phyloP scores from a whole-genome alignment of 2,113 vertebrate genomes.

The Podiceps cristatus region DNA sequence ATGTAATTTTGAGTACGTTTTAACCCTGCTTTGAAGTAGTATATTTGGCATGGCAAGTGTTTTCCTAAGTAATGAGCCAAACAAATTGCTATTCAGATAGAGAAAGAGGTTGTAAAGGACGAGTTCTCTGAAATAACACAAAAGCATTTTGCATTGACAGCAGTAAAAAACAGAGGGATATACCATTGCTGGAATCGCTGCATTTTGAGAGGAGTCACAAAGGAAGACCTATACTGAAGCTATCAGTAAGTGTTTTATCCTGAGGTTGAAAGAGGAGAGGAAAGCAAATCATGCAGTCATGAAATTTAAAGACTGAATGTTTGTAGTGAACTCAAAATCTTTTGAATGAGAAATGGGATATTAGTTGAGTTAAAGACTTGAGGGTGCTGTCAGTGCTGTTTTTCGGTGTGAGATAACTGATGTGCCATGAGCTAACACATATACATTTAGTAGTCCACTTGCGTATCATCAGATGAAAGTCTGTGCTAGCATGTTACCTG shows the following conservation, averaged over 20 bases:
- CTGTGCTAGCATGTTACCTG: not conserved
- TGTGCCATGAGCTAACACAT: not conserved
- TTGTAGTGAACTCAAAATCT: not conserved
- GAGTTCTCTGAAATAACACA: not conserved
- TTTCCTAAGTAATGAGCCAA: slow-evolving; percentile 18
- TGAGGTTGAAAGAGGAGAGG: not conserved
- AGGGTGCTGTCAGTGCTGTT: not conserved
- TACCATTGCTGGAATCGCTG: not conserved
- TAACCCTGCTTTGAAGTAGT: slow-evolving; percentile 2
- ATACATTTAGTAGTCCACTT: fast-evolving
- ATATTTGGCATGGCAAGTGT: not conserved
- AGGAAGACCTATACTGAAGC: not conserved
- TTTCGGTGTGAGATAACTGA: not conserved
- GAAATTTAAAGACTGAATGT: not conserved
- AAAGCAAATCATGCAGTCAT: not conserved
- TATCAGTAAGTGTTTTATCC: not conserved
- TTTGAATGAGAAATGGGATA: not conserved
- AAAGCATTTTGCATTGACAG: not conserved
- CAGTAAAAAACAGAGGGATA: not conserved
- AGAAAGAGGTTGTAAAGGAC: not conserved
- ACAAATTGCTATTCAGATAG: slow-evolving; percentile 11
- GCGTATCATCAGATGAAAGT: fast-evolving
- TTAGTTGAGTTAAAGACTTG: not conserved
- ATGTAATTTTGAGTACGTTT: not conserved
- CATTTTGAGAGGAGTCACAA: not conserved